Evolutionary conservation across 2,888 invertebrate species (phyloP).

Genomic region (Drosophila picticornis): DNA sequence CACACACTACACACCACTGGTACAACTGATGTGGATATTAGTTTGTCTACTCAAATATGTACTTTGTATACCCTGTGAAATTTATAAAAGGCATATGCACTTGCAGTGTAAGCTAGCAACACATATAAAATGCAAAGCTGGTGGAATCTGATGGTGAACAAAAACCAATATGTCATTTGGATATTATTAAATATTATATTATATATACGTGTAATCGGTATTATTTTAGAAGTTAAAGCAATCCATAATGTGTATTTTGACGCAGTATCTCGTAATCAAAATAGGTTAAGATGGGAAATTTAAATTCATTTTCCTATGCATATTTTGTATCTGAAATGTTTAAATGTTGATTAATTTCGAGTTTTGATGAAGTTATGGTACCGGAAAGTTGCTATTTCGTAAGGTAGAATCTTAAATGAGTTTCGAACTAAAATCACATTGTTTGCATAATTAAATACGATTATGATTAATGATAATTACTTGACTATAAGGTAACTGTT

Average conservation of each 20-base stretch:
- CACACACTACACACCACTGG: slow-evolving; percentile 31
- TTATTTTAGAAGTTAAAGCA: not conserved
- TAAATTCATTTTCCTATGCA: too few relatives aligned
- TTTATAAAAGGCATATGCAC: not conserved
- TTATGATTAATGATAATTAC: too few relatives aligned
- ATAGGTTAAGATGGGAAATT: too few relatives aligned
- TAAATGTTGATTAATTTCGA: too few relatives aligned
- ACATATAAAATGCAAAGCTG: not conserved
- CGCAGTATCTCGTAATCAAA: too few relatives aligned
- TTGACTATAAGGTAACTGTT: not conserved
- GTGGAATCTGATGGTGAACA: not conserved
- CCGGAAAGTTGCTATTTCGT: not conserved
- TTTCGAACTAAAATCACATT: not conserved
- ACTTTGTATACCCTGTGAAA: slow-evolving; percentile 11
- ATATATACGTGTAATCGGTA: not conserved
- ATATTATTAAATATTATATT: not conserved
- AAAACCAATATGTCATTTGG: not conserved
- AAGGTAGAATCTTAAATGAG: too few relatives aligned
- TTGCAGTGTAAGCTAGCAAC: not conserved
- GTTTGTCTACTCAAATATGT: slow-evolving; percentile 13
- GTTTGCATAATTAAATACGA: not conserved
- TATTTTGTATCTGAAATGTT: not conserved
- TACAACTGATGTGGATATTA: slow-evolving; percentile 6
- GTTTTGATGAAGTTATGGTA: not conserved
- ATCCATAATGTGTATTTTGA: not conserved